phyloP scores from a whole-genome alignment of 1,140 invertebrate species.

The Semibalanus balanoides region DNA sequence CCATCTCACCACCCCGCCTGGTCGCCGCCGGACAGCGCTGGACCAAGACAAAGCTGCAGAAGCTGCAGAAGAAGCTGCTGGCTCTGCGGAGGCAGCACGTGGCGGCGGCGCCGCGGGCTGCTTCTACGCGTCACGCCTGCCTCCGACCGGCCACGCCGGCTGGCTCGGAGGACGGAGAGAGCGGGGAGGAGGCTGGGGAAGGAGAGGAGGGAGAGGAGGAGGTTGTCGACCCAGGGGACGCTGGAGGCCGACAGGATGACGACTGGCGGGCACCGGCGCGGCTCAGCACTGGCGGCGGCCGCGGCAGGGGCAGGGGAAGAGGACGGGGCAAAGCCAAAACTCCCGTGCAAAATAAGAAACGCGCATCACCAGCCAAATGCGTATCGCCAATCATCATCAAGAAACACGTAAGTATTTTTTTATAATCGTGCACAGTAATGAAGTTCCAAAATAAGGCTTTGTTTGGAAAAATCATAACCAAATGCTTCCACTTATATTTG shows the following conservation, averaged over 20 bases:
- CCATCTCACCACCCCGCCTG: not conserved
- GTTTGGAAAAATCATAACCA: too few species aligned
- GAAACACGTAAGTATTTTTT: too few species aligned
- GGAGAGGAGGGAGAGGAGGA: not conserved
- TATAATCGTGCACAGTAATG: too few species aligned
- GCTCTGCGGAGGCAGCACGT: not conserved
- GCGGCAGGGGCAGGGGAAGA: too few species aligned
- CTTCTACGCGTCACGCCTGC: not conserved
- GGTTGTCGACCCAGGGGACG: not conserved
- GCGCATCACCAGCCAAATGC: too few species aligned
- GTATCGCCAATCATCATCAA: too few species aligned
- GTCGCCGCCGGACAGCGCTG: constrained; percentile 1
- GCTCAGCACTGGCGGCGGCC: not conserved
- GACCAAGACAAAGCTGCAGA: not conserved
- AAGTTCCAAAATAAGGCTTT: too few species aligned
- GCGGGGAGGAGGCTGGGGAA: not conserved
- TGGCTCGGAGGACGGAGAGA: not conserved
- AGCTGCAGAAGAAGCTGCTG: not conserved
- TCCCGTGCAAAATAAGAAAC: too few species aligned
- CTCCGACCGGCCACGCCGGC: not conserved
- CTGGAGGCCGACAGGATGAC: not conserved
- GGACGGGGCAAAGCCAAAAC: too few species aligned
- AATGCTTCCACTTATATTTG: too few species aligned
- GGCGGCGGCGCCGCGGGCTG: too few species aligned
- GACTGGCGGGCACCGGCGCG: not conserved